phyloP scores from a whole-genome alignment of 1,140 invertebrate species.

The Pseudomyrmex sp. region DNA sequence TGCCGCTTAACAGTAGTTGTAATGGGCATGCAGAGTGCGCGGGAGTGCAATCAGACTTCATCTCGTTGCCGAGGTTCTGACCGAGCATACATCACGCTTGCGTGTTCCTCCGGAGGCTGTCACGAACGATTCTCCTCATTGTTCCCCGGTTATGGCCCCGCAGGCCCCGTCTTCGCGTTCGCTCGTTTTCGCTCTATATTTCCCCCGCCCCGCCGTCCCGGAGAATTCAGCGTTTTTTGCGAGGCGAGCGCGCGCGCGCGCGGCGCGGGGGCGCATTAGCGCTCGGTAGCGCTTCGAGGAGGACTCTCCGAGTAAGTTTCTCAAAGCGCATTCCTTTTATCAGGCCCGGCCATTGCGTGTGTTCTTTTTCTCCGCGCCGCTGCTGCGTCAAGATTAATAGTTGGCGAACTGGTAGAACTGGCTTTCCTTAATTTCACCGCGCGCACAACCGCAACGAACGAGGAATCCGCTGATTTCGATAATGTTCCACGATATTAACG shows the following conservation, averaged over 20 bases:
- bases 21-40: constrained; percentile 72
- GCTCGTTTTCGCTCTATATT: constrained; percentile 69
- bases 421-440: constrained; percentile 8
- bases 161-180: constrained; percentile 39
- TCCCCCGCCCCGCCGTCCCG: constrained; percentile 46
- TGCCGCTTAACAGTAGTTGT: constrained; percentile 76
- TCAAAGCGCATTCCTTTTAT: constrained; percentile 39
- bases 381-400: constrained; percentile 40
- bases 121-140: constrained; percentile 65
- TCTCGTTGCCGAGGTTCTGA: constrained; percentile 63
- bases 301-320: constrained; percentile 30
- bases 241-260: no score
- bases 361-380: background rate
- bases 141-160: constrained; percentile 58
- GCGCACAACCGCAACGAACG: background rate
- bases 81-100: constrained; percentile 62
- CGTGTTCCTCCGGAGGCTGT: constrained; percentile 59
- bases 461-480: constrained; percentile 1
- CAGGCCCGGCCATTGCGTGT: background rate
- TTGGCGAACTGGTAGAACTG: background rate
- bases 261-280: constrained; percentile 34
- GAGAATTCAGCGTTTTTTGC: constrained; percentile 41
- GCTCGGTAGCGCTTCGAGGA: constrained; percentile 3
- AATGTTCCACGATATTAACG: background rate
- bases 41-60: constrained; percentile 75